Evolutionary conservation across 2,797 vertebrate genomes (phyloP).

Genomic region (Sorex maritimensis): DNA sequence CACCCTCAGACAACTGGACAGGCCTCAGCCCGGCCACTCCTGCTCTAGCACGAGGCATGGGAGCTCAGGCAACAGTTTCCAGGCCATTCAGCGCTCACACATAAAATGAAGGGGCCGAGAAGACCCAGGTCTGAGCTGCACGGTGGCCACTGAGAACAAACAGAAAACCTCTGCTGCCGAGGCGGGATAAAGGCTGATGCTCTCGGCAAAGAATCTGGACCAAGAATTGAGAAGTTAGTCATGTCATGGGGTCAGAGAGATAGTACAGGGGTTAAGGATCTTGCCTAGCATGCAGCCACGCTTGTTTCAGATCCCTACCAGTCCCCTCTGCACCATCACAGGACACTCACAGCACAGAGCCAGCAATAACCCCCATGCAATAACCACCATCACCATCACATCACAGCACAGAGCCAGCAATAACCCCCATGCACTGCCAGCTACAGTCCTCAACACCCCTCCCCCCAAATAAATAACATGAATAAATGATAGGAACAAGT

Average conservation of each 20-base stretch:
- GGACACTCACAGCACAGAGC: no score
- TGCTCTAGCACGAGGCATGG: not conserved
- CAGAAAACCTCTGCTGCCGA: not conserved
- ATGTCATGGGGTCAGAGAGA: not conserved
- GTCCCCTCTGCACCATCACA: no score
- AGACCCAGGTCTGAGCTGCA: not conserved
- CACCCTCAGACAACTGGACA: not conserved
- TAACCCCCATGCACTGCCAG: no score
- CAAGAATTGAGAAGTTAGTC: not conserved
- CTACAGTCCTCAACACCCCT: no score
- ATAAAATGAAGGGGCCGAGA: not conserved
- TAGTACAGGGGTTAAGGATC: no score
- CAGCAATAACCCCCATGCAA: no score
- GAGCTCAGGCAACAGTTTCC: not conserved
- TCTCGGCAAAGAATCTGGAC: conserved; percentile 17
- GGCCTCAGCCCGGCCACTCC: not conserved
- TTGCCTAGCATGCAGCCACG: no score
- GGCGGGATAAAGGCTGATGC: not conserved
- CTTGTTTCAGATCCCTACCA: no score
- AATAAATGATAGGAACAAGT: no score
- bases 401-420: no score
- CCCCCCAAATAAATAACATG: no score
- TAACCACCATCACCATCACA: no score
- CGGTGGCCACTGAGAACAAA: not conserved
- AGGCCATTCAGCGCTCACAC: not conserved